A percentile compares a stretch with the other conserved stretches of the same genome.
Evolutionary conservation across 2,797 vertebrate genomes (phyloP).

Genomic region (Megalops cyprinoides): DNA sequence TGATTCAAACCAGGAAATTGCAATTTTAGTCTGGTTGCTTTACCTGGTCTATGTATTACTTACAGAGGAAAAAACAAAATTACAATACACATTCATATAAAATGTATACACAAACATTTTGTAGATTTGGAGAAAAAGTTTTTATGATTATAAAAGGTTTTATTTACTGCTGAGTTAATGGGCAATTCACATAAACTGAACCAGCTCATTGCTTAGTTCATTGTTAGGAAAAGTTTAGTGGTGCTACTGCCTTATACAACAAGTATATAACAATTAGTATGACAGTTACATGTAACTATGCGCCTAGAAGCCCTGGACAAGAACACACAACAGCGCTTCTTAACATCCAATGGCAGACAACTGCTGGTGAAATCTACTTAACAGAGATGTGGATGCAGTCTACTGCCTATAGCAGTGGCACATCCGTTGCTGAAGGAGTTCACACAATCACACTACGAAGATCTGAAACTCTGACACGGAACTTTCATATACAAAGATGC

Average conservation of each 20-base stretch:
- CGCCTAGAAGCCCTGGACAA: background rate
- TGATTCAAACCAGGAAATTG: background rate
- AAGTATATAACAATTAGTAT: background rate
- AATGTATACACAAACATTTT: background rate
- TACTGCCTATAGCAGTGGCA: too few species aligned
- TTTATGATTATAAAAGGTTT: conserved; percentile 15
- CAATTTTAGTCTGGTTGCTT: background rate
- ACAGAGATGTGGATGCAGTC: too few species aligned
- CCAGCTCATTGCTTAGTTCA: background rate
- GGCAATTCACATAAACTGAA: background rate
- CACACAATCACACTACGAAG: background rate
- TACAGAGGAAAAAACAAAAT: background rate
- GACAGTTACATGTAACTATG: background rate
- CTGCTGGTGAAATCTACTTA: background rate
- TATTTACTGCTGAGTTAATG: background rate
- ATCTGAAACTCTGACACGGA: background rate
- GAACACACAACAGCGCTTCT: background rate
- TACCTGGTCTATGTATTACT: background rate
- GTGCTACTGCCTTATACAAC: background rate
- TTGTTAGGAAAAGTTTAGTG: background rate
- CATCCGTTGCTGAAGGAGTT: background rate
- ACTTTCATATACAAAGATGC: background rate
- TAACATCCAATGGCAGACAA: background rate
- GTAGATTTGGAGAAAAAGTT: background rate
- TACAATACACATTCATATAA: background rate